Base-by-base conservation (phyloP, 37 sponge, comb jelly and placozoan species). In the Aplysina aerophoba region DNA sequence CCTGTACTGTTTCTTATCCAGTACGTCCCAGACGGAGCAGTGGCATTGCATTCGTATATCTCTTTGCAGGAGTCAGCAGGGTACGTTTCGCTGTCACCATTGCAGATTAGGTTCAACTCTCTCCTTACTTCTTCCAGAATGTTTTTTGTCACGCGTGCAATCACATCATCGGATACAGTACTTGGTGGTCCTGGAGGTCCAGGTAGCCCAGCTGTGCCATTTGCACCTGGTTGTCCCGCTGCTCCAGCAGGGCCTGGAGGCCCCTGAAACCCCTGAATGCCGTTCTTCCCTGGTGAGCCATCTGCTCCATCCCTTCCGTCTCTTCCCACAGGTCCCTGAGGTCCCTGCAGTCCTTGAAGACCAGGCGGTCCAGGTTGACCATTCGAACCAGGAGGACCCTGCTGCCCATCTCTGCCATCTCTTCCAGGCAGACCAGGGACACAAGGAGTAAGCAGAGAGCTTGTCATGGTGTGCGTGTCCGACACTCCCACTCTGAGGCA, bases 331-430 rank as follows among this genome's bases (percentile, higher is more conserved):
- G 58, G 2, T 28, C 58, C 81, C 27, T 59, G 30, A 25, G 59
- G 55, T 22, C 81, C 81, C 5, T 24, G 22, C 12, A 30, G 81
- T 5, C 81, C 81, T 22, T 80, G 22, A 16, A 5, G 6, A 12
- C 74, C 74, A 22, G 74, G 74, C 6, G 74, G 35, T 22, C 74
- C 74, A 16, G 74, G 74, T 12, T 73, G 74, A 4, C 74, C 74
- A 73, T 4, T 35, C 12, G 22, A 30, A 36, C 74, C 74, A 36
- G 74, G 74, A 5, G 4, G 11, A 3, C 65, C 65, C 11, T 24
- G 2, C 28, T 63, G 27, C 24, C 65, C 65, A 63, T 63, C 65
- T 63, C 65, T 27, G 11, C 65, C 65, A 28, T 24, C 65, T 63
- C 28, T 2, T 28, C 65, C 65, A 63, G 24, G 27, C 11, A 28